These are phyloP conservation scores for Oncorhynchus tshawytscha DNA, from an alignment of 2,113 vertebrate species.

Conservation along the genomic window DNA sequence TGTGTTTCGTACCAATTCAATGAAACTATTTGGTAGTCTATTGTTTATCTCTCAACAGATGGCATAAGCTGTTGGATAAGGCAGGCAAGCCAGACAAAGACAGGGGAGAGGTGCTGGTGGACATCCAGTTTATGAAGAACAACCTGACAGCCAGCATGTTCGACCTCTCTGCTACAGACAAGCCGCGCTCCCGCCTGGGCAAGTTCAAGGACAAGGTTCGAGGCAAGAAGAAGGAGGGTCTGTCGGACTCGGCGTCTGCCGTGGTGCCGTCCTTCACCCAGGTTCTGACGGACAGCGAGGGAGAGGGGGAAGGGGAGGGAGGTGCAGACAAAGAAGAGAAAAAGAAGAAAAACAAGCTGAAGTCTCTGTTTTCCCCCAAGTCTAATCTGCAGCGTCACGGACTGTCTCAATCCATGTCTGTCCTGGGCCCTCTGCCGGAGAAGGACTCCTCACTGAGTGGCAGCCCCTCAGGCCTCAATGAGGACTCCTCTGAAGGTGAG, in stretches of 20 bases:
- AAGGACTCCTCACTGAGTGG: constrained; percentile 62
- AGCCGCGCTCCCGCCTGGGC: constrained; percentile 84
- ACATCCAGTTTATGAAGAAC: constrained; percentile 93
- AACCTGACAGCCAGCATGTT: constrained; percentile 97
- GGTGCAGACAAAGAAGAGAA: constrained; percentile 63
- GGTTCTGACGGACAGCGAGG: constrained; percentile 85
- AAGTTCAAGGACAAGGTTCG: constrained; percentile 92
- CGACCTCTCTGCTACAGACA: constrained; percentile 87
- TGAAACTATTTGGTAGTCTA: not conserved
- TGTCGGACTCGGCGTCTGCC: constrained; percentile 70
- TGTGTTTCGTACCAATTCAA: not conserved
- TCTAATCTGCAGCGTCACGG: constrained; percentile 79
- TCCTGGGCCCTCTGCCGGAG: constrained; percentile 61
- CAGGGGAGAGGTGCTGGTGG: constrained; percentile 88
- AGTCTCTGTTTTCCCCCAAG: constrained; percentile 85
- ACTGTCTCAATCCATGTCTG: constrained; percentile 91
- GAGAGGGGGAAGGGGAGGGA: not conserved
- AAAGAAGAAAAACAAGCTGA: constrained; percentile 80
- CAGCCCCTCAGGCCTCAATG: constrained; percentile 72
- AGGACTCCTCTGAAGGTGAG: constrained; percentile 70
- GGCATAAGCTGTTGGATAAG: constrained; percentile 89
- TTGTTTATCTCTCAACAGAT: constrained; percentile 78
- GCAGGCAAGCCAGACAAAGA: constrained; percentile 89
- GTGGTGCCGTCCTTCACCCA: constrained; percentile 71
- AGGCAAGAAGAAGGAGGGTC: constrained; percentile 80